Evolutionary conservation across 2,113 vertebrate genomes (phyloP), one percentile per base, ranked within the genome.

Genomic region (Donacobius atricapilla): DNA sequence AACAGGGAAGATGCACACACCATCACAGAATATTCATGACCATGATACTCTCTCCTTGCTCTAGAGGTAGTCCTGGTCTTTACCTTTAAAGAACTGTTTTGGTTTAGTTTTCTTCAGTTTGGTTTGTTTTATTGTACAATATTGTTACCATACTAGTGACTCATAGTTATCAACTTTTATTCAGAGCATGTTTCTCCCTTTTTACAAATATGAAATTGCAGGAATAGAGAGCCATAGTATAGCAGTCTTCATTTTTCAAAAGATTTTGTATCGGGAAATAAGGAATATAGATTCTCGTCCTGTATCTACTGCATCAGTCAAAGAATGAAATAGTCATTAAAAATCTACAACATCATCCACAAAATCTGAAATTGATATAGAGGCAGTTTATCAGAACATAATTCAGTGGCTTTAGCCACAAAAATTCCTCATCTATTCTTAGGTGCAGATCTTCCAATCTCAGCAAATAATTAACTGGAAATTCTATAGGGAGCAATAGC

Each of bases 131-230:
- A 33, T 75, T 8, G 18, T 5, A 37, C 8, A 24, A 30, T 69
- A 56, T 42, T 21, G 3, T 47, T 65, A 60, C 8, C 0, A 0
- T 60, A 35, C 39, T 17, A 64, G 7, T 18, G n/a, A 56, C 24
- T 76, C 30, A 31, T 30, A 64, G 6, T 40, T 45, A n/a, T 22
- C 42, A 75, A 54, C 30, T 76, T 71, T n/a, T 56, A 42, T 68
- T 75, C 48, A 60, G 48, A 71, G 11, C 9, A 30, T 27, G 10
- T 65, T 89, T 88, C 19, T 9, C 7, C 13, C 1, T 51, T 66
- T 90, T 42, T 33, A 35, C 2, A 35, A 37, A 56, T 35, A 33
- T 19, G 15, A 69, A 87, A 44, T 15, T 80, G 6, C 22, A 83
- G 37, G 31, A 75, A 71, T 23, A 23, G 25, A 82, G n/a, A 85